Conservation (phyloP, 2,888 invertebrate genomes). For the Dione vanillae region DNA sequence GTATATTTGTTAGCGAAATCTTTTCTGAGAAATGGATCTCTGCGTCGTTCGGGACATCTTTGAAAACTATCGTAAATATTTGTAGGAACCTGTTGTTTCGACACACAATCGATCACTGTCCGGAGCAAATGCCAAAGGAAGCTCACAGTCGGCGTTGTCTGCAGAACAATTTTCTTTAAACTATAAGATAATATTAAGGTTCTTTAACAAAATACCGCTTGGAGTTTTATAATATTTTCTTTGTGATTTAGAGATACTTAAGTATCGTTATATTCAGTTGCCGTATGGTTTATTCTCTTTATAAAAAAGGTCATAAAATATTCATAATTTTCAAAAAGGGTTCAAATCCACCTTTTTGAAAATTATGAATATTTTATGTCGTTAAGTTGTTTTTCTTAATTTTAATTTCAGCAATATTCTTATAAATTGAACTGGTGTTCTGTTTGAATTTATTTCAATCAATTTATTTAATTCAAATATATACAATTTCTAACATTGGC, state of each 20-base stretch:
- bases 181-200: background rate
- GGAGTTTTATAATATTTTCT: background rate
- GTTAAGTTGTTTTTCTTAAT: too few species aligned
- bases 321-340: too few species aligned
- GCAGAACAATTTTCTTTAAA: constrained; percentile 10
- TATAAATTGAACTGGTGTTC: too few species aligned
- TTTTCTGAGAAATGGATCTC: constrained; percentile 17
- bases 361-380: too few species aligned
- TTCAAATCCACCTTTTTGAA: too few species aligned
- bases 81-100: constrained; percentile 40
- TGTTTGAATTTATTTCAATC: too few species aligned
- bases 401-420: too few species aligned
- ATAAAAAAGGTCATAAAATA: too few species aligned
- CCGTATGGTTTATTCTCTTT: background rate
- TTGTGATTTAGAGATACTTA: background rate
- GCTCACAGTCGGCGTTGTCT: constrained; percentile 14
- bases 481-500: background rate
- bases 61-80: constrained; percentile 35
- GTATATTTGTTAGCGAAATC: constrained; percentile 27
- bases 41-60: constrained; percentile 23
- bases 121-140: constrained; percentile 36
- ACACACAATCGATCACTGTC: constrained; percentile 46
- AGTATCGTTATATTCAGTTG: background rate
- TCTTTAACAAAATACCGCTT: background rate
- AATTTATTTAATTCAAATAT: too few species aligned